Percentiles rank a stretch among this genome's conserved stretches.
Evolutionary conservation across 2,113 vertebrate genomes (phyloP).

Genomic region (Falcunculus frontatus): DNA sequence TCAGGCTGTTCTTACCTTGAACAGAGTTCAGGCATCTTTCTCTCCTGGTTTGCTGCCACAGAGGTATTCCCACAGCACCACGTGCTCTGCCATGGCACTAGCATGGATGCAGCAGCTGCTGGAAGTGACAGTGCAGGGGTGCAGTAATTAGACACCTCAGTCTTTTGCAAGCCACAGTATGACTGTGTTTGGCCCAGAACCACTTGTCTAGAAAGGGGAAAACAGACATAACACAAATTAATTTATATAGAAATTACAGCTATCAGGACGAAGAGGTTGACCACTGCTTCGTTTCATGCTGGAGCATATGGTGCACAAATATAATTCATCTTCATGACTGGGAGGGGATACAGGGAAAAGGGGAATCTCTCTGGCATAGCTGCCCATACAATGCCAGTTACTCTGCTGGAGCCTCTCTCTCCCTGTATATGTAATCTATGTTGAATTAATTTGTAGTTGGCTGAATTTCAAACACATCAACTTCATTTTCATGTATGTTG

Average conservation of each 20-base stretch:
- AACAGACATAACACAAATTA: neutral
- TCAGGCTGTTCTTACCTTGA: neutral
- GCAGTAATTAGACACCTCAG: neutral
- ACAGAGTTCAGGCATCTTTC: neutral
- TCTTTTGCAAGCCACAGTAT: neutral
- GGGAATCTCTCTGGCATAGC: neutral
- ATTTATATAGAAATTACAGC: neutral
- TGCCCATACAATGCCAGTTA: neutral
- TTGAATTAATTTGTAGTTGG: constrained; percentile 65
- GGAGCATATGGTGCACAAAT: neutral
- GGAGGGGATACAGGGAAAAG: neutral
- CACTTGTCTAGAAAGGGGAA: neutral
- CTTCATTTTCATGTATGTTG: constrained; percentile 48
- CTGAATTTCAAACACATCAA: constrained; percentile 47
- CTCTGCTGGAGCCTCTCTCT: constrained; percentile 41
- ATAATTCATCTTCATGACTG: neutral
- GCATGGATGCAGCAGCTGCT: neutral
- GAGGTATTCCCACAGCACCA: neutral
- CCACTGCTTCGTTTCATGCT: neutral
- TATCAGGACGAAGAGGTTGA: neutral
- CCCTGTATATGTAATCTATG: constrained; percentile 15
- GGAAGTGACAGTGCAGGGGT: neutral
- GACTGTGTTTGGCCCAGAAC: neutral
- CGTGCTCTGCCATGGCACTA: neutral
- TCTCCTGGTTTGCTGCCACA: neutral